Percentiles rank a stretch among this genome's conserved stretches.
Evolutionary conservation across 2,797 vertebrate genomes (phyloP).

Genomic region (Alauda arvensis): DNA sequence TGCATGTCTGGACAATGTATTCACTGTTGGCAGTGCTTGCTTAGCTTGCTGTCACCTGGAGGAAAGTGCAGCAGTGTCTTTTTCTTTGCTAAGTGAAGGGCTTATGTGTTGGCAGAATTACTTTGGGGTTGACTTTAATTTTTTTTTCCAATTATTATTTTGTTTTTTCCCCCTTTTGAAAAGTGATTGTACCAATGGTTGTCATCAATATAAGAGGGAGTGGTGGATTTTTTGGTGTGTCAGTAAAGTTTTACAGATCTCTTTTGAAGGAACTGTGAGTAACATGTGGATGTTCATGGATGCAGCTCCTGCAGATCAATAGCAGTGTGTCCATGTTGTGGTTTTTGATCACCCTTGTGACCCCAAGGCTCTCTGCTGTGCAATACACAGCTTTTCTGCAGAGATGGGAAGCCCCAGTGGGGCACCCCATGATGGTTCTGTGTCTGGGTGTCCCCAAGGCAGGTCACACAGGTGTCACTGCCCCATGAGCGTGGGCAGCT

Average conservation of each 20-base stretch:
- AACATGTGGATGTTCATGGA: neutral
- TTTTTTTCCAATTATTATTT: neutral
- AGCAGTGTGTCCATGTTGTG: accelerated
- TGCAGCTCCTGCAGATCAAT: accelerated
- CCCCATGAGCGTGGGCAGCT: neutral
- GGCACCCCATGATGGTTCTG: neutral
- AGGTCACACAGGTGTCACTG: neutral
- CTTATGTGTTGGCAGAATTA: neutral
- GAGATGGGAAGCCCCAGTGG: neutral
- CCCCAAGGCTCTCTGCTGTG: neutral
- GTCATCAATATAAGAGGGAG: neutral
- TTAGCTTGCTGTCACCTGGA: neutral
- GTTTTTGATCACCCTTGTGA: neutral
- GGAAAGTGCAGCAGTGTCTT: neutral
- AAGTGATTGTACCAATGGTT: accelerated
- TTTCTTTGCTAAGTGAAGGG: neutral
- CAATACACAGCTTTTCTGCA: neutral
- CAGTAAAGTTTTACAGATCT: neutral
- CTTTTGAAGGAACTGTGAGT: neutral
- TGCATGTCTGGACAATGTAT: neutral
- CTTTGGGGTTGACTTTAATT: neutral
- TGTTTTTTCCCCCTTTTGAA: neutral
- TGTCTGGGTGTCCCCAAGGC: neutral
- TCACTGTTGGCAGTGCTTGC: neutral
- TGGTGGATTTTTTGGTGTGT: neutral